These are phyloP conservation scores for Pelosia muscerda DNA, from an alignment of 2,888 invertebrate species.

Conservation along the genomic window DNA sequence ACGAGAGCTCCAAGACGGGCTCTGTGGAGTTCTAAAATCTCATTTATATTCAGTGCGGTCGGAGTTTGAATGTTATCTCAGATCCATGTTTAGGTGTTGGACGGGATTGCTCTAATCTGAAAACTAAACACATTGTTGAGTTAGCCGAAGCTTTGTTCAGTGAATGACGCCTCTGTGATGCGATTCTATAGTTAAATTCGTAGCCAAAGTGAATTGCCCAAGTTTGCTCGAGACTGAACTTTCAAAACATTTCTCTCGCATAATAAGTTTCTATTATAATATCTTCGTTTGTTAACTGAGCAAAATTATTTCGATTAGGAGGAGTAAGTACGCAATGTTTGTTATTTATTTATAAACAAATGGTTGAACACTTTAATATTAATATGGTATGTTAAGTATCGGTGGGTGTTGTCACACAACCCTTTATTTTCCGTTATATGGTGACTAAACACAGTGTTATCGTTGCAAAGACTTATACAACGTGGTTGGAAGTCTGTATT, in stretches of 20 bases:
- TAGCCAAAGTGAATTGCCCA: constrained; percentile 64
- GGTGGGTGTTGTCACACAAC: constrained; percentile 39
- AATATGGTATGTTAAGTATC: constrained; percentile 47
- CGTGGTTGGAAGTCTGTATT: constrained; percentile 26
- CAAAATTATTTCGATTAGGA: constrained; percentile 44
- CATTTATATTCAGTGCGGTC: constrained; percentile 86
- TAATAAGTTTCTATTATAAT: constrained; percentile 47
- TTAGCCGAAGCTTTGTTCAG: constrained; percentile 80
- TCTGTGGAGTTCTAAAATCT: constrained; percentile 80
- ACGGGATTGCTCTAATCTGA: constrained; percentile 84
- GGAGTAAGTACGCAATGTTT: constrained; percentile 38
- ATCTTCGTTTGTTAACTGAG: constrained; percentile 47
- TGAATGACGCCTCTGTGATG: constrained; percentile 61
- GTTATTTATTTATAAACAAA: constrained; percentile 48
- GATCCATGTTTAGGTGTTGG: constrained; percentile 87
- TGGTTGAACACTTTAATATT: constrained; percentile 62
- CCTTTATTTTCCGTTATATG: constrained; percentile 40
- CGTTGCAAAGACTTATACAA: constrained; percentile 32
- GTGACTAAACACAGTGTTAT: constrained; percentile 40
- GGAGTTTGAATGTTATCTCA: constrained; percentile 86
- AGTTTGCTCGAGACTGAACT: constrained; percentile 54
- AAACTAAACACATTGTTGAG: constrained; percentile 86
- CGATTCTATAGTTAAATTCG: constrained; percentile 58
- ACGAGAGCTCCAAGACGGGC: constrained; percentile 78
- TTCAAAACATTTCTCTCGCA: constrained; percentile 51